Conservation (phyloP, 2,113 vertebrate species). For the Bolborhynchus lineola region DNA sequence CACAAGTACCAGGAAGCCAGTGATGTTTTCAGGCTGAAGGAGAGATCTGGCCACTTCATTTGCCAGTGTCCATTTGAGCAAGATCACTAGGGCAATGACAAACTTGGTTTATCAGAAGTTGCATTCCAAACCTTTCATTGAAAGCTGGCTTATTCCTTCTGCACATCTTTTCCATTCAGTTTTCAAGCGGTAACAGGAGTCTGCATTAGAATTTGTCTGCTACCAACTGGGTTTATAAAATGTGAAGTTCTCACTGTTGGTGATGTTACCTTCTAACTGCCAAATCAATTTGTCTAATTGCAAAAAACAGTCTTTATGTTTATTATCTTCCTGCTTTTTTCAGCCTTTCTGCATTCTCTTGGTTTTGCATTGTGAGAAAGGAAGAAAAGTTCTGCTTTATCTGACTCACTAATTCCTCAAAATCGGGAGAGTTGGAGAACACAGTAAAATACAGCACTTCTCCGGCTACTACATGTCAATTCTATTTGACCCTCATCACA, state of each 20-base stretch:
- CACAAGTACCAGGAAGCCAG: neutral
- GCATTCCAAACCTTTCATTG: neutral
- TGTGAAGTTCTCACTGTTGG: neutral
- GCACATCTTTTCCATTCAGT: neutral
- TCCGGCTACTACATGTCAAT: neutral
- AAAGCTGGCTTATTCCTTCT: neutral
- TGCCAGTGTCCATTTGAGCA: neutral
- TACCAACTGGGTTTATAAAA: neutral
- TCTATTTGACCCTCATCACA: neutral
- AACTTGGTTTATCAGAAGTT: neutral
- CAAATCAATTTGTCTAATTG: neutral
- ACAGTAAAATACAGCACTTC: neutral
- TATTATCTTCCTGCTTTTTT: neutral
- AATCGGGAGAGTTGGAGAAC: neutral
- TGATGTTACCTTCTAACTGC: neutral
- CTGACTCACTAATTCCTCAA: neutral
- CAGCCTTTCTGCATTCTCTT: neutral
- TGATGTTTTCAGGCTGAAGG: neutral
- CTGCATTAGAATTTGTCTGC: neutral
- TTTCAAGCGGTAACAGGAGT: neutral
- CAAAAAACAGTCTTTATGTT: neutral
- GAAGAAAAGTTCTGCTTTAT: neutral
- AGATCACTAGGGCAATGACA: neutral
- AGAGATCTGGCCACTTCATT: neutral
- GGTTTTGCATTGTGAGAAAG: neutral